phyloP scores from a whole-genome alignment of 1,140 invertebrate species.

The Drosophila ironensis region DNA sequence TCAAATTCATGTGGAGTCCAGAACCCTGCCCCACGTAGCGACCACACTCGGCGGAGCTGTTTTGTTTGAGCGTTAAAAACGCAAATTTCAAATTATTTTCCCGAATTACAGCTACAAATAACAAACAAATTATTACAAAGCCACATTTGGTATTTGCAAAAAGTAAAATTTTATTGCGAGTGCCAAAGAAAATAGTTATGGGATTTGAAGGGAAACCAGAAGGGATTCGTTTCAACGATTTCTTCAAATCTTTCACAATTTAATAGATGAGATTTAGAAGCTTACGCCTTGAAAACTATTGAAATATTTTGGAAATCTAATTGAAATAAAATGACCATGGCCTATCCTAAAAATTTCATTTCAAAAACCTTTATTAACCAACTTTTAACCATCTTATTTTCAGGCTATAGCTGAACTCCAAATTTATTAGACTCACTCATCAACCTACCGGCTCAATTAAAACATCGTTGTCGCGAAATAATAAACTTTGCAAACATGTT shows the following conservation, averaged over 20 bases:
- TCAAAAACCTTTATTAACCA: too few species aligned
- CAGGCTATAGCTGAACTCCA: neutral
- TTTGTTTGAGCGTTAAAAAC: slow-evolving; percentile 18
- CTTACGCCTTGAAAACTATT: too few species aligned
- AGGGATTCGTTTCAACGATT: too few species aligned
- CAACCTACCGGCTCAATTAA: slow-evolving; percentile 24
- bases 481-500: slow-evolving; percentile 42
- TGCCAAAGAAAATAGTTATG: too few species aligned
- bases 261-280: too few species aligned
- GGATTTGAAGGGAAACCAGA: too few species aligned
- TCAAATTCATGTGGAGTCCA: slow-evolving; percentile 62
- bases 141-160: neutral
- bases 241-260: too few species aligned
- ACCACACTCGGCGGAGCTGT: slow-evolving; percentile 9
- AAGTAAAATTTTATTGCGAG: neutral
- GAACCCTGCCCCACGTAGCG: slow-evolving; percentile 21
- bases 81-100: slow-evolving; percentile 25
- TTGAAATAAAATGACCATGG: too few species aligned
- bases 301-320: too few species aligned
- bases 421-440: slow-evolving; percentile 16
- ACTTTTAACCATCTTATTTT: neutral
- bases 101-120: slow-evolving; percentile 1
- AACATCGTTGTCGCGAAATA: slow-evolving; percentile 2
- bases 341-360: too few species aligned
- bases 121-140: slow-evolving; percentile 4